A percentile compares a stretch with the other conserved stretches of the same genome.
Evolutionary conservation across 2,113 vertebrate species (phyloP).

Genomic region (western clawed frog (Xenopus tropicalis)): UCB_Xtro_10.0 CM004444.2:157452001-157452500

Average conservation of each 20-base stretch:
- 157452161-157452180: constrained; percentile 29
- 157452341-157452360: constrained; percentile 37
- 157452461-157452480: neutral
- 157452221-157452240: neutral
- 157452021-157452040: neutral
- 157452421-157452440: constrained; percentile 9
- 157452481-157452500: neutral
- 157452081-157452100: constrained; percentile 17
- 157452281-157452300: constrained; percentile 4
- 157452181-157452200: neutral
- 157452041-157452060: neutral
- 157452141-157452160: constrained; percentile 27
- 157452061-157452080: neutral
- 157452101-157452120: constrained; percentile 32
- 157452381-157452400: constrained; percentile 12
- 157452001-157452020: too few species aligned
- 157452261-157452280: constrained; percentile 12
- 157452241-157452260: neutral
- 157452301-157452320: constrained; percentile 25
- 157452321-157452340: constrained; percentile 13
- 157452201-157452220: neutral
- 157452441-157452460: neutral
- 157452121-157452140: constrained; percentile 21
- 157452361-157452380: constrained; percentile 33
- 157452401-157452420: constrained; percentile 18